phyloP scores from a whole-genome alignment of 2,113 vertebrate species.

The Pterophyllum scalare region DNA sequence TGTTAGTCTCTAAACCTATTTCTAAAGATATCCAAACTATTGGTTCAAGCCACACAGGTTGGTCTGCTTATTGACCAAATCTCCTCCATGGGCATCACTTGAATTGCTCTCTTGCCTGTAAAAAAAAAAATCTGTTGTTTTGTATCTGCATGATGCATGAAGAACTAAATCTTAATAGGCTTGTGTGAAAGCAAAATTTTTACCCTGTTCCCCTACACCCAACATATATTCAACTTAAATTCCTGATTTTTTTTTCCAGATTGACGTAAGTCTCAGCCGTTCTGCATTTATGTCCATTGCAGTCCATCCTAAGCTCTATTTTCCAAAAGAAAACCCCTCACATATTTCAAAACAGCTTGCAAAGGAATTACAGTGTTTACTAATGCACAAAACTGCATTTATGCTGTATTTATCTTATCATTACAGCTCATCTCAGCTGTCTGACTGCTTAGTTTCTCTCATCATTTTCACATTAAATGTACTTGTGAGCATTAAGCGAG shows the following conservation, averaged over 20 bases:
- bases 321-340: background rate
- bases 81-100: background rate
- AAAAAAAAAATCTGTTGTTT: background rate
- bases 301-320: background rate
- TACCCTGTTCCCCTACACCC: background rate
- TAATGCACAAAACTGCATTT: background rate
- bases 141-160: background rate
- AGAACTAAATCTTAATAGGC: background rate
- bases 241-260: background rate
- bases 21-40: background rate
- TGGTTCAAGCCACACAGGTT: background rate
- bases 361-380: background rate
- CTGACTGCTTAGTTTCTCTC: background rate
- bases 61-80: background rate
- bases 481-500: background rate
- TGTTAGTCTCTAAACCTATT: background rate
- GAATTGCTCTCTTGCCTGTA: background rate
- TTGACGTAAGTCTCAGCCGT: background rate
- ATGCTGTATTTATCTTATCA: background rate
- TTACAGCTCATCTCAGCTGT: background rate
- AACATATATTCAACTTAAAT: conserved; percentile 3
- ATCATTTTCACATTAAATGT: background rate
- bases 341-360: background rate
- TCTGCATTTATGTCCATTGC: background rate
- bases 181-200: background rate